Conservation (phyloP, 2,797 vertebrate genomes). For the Garrulus glandarius region DNA sequence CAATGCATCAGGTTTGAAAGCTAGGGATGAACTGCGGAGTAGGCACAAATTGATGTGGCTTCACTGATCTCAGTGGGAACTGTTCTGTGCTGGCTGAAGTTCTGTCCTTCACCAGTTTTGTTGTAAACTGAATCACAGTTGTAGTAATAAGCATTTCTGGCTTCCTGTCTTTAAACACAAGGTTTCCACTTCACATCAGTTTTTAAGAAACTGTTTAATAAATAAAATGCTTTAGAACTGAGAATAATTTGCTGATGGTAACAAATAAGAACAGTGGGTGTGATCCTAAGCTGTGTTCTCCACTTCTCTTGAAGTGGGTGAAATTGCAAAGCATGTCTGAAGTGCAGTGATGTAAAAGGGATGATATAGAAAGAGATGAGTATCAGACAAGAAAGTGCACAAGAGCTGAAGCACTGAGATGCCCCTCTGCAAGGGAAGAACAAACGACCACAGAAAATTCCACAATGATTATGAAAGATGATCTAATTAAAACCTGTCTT, state of each 20-base stretch:
- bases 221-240: background rate
- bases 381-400: background rate
- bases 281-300: background rate
- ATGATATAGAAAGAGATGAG: background rate
- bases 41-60: background rate
- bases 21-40: background rate
- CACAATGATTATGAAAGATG: background rate
- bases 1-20: background rate
- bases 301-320: background rate
- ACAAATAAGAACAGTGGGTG: background rate
- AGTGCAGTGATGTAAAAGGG: background rate
- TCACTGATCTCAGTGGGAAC: background rate
- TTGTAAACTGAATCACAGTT: background rate
- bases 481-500: background rate
- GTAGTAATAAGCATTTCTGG: background rate
- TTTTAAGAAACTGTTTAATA: slow-evolving; percentile 25
- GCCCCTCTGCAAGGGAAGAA: background rate
- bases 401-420: background rate
- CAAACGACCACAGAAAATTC: background rate
- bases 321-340: background rate
- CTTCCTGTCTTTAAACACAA: background rate
- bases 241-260: background rate
- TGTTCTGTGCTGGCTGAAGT: background rate
- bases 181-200: background rate
- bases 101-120: background rate